phyloP scores from a whole-genome alignment of 2,888 invertebrate species.

The Pristionchus entomophagus region DNA sequence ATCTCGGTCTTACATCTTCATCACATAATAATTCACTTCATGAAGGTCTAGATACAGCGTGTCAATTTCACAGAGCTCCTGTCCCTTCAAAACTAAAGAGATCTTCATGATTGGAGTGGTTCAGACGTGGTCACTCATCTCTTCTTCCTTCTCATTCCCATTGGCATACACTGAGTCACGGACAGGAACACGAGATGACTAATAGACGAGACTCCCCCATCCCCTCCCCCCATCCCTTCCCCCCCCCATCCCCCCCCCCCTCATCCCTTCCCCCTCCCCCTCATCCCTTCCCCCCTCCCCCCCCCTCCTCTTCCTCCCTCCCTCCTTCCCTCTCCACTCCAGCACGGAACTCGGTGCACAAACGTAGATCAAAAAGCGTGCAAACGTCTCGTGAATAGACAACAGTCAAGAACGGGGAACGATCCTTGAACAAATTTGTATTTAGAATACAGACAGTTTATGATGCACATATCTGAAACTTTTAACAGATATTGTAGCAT shows the following conservation, averaged over 20 bases:
- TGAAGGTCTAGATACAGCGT: too few species aligned
- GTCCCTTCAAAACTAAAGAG: too few species aligned
- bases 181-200: conserved; percentile 22
- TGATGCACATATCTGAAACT: too few species aligned
- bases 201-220: neutral
- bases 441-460: too few species aligned
- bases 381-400: neutral
- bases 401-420: neutral
- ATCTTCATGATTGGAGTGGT: too few species aligned
- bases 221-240: neutral
- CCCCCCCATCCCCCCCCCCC: too few species aligned
- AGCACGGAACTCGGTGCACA: neutral
- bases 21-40: too few species aligned
- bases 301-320: neutral
- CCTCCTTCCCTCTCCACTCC: neutral
- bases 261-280: neutral
- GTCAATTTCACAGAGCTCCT: too few species aligned
- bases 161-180: conserved; percentile 25
- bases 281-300: neutral
- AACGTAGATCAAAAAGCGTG: neutral
- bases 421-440: too few species aligned
- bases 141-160: conserved; percentile 15
- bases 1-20: too few species aligned
- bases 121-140: conserved; percentile 18
- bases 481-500: too few species aligned